Base-by-base conservation (phyloP, 2,888 invertebrate genomes). In the Scaptomyza reducta region DNA sequence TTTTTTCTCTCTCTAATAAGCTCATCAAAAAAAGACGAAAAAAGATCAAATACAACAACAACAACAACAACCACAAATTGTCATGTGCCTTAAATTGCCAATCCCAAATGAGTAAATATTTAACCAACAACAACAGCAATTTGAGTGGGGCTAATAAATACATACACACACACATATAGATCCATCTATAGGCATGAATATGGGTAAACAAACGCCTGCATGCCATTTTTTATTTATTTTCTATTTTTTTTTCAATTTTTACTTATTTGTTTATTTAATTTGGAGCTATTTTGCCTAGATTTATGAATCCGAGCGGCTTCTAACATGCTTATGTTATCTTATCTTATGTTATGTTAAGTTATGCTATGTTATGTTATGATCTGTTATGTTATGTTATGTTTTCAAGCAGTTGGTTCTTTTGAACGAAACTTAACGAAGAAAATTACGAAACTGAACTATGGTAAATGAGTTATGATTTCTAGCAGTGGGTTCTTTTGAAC, bases 21-120 rank as follows among this genome's bases (percentile, higher is more conserved):
- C 35, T 33, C 33, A n/a, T n/a, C n/a, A 35, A n/a, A n/a, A 35
- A 5, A n/a, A n/a, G 2, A 13, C 10, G 2, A 31, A 31, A 46
- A 45, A n/a, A 49, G n/a, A 40, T 61, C 27, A 27, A 27, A 35
- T 3, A 13, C 27, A 27, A 27, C 27, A 27, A 27, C 27, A 27
- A 27, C 67, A 54, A 35, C 18, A 45, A 33, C 42, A 61, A 45
- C 42, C 58, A 45, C 11, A 80, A 70, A 80, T 65, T 87, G 87
- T 88, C 89, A 84, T 84, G 89, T 88, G 83, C 63, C 87, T 67
- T 57, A 84, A 88, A 88, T 88, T 83, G 87, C 72, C 75, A 84
- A 38, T 14, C 72, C 75, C 78, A 88, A 87, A 84, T 84, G 78
- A 67, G 84, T 70, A 70, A 83, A 84, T 84, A 87, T 84, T 84